Conservation (phyloP, 1,140 invertebrate species). For the Batillaria attramentaria region DNA sequence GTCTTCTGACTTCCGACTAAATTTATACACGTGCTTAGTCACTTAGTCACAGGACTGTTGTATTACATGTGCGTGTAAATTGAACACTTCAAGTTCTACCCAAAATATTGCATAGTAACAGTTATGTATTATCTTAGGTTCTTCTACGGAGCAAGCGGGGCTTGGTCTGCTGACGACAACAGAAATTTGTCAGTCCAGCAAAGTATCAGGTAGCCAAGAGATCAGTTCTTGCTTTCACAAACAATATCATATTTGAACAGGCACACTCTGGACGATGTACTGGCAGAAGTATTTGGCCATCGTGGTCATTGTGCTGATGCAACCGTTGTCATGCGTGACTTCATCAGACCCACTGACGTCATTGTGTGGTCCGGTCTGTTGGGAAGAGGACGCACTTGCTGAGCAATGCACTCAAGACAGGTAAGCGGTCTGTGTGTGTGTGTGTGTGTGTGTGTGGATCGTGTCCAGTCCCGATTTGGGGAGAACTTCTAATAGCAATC, state of each 20-base stretch:
- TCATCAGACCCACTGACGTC: constrained; percentile 4
- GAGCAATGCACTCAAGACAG: constrained; percentile 7
- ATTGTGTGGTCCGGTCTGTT: not conserved
- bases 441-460: not conserved
- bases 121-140: no score
- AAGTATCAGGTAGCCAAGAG: not conserved
- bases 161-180: not conserved
- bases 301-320: not conserved
- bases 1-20: no score
- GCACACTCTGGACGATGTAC: not conserved
- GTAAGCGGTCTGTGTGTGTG: not conserved
- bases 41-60: no score
- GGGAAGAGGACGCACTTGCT: not conserved
- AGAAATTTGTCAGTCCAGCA: not conserved
- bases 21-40: no score
- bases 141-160: not conserved
- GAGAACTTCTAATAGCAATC: not conserved
- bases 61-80: no score
- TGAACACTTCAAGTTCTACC: no score
- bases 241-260: no score
- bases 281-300: not conserved
- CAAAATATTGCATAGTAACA: no score
- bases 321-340: not conserved
- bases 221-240: not conserved
- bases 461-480: not conserved